phyloP scores from a whole-genome alignment of 2,888 invertebrate genomes.

The Leptothorax acervorum region DNA sequence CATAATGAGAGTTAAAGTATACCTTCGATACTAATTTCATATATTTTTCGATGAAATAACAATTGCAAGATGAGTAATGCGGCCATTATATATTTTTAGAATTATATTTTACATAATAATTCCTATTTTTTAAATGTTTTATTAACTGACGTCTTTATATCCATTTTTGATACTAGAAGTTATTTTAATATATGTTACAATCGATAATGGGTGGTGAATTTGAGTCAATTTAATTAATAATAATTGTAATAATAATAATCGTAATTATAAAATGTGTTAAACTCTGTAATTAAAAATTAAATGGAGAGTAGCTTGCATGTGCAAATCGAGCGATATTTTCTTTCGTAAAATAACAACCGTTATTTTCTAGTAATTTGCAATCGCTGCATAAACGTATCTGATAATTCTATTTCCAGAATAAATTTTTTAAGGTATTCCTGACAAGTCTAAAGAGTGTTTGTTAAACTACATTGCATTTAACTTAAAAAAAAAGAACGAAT shows the following conservation, averaged over 20 bases:
- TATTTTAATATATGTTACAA: background rate
- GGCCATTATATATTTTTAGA: background rate
- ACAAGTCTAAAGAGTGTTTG: background rate
- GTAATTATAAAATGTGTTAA: background rate
- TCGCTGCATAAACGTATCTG: background rate
- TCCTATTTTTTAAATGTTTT: background rate
- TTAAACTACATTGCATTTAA: background rate
- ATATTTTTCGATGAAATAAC: background rate
- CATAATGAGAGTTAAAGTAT: conserved; percentile 17
- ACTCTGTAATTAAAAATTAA: background rate
- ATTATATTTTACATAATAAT: background rate
- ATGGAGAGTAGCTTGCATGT: background rate
- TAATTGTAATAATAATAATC: background rate
- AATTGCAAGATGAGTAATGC: background rate
- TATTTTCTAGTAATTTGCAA: conserved; percentile 23
- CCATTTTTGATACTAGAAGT: background rate
- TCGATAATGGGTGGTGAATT: background rate
- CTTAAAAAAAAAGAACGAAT: background rate
- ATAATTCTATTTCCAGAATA: background rate
- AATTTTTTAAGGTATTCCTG: background rate
- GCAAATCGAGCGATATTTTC: conserved; percentile 15
- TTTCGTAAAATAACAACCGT: background rate
- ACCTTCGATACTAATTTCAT: background rate
- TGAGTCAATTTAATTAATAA: background rate
- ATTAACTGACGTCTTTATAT: background rate